Conservation (phyloP, 2,797 vertebrate species). For the Spinibarbus caldwelli region DNA sequence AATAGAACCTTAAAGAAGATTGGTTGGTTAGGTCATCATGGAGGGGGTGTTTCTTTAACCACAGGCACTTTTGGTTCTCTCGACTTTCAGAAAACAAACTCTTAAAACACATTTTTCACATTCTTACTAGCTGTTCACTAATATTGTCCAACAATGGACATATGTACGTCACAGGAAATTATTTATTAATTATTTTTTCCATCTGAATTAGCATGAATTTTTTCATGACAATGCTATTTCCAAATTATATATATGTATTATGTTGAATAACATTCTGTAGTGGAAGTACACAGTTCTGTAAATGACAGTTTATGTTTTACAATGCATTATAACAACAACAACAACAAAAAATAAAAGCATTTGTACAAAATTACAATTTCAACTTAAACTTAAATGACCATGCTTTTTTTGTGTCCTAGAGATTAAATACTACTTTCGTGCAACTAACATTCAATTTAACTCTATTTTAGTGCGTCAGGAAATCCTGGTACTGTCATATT, state of each 20-base stretch:
- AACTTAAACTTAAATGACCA: neutral
- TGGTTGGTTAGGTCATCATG: neutral
- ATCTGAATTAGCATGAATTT: neutral
- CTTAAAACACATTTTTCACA: neutral
- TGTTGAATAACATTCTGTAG: neutral
- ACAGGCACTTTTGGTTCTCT: neutral
- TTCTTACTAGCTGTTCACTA: neutral
- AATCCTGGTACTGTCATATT: neutral
- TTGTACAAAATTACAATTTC: too few relatives aligned
- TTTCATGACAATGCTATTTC: neutral
- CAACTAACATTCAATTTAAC: neutral
- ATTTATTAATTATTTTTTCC: neutral
- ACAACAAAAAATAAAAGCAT: too few relatives aligned
- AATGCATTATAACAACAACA: too few relatives aligned
- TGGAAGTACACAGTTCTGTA: neutral
- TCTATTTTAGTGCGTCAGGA: neutral
- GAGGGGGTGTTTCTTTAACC: neutral
- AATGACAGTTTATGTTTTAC: neutral
- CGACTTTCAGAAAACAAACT: neutral
- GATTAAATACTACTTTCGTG: neutral
- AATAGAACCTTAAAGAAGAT: conserved; percentile 22
- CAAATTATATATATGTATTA: neutral
- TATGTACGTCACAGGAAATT: neutral
- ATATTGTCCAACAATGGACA: neutral
- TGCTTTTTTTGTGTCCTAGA: neutral